Percentiles rank a stretch among this genome's conserved stretches.
Conservation (phyloP, 2,888 invertebrate genomes). For the Parascotia fuliginaria region DNA sequence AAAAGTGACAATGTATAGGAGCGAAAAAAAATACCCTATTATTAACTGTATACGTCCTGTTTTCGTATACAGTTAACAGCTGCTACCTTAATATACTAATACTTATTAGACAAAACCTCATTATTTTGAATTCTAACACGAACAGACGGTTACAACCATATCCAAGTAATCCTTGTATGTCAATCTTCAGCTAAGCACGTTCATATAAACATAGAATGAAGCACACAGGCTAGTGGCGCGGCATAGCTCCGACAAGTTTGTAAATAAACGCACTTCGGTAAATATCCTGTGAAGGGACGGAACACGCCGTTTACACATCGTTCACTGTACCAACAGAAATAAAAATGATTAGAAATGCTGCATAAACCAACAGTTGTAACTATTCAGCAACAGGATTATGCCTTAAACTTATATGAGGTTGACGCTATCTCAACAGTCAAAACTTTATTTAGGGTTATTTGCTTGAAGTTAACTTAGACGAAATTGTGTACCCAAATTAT, state of each 20-base stretch:
- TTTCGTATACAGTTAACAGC: no score
- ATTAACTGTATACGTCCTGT: no score
- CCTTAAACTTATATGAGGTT: neutral
- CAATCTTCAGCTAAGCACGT: constrained; percentile 24
- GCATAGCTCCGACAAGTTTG: constrained; percentile 16
- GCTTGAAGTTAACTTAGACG: no score
- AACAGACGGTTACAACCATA: no score
- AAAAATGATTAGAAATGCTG: neutral
- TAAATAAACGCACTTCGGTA: constrained; percentile 57
- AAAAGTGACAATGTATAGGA: no score
- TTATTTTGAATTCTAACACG: no score
- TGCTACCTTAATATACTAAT: no score
- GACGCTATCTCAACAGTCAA: no score
- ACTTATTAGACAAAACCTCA: no score
- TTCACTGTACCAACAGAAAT: neutral
- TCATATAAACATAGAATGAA: constrained; percentile 52
- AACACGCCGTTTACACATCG: constrained; percentile 10
- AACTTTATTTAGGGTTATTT: no score
- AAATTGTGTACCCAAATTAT: no score
- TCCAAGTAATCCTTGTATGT: constrained; percentile 1
- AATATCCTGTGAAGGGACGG: constrained; percentile 26
- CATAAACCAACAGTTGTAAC: neutral
- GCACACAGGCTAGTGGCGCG: constrained; percentile 35
- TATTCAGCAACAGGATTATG: neutral
- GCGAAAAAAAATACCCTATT: no score